Conservation (phyloP, 2,888 invertebrate species). For the Hyposoter dolosus region DNA sequence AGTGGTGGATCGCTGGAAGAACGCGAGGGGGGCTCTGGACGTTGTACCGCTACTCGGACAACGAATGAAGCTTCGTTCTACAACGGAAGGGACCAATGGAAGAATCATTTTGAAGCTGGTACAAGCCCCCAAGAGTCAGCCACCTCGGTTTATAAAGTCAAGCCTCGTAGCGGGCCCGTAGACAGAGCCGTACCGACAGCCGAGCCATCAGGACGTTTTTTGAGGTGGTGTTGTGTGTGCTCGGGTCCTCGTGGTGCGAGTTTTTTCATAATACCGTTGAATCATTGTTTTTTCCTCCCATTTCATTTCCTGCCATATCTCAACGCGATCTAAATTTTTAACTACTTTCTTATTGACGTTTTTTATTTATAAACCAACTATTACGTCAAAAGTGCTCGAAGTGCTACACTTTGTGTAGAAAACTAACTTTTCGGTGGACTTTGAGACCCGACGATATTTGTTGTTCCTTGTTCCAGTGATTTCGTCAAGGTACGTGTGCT, state of each 20-base stretch:
- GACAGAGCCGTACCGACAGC: constrained; percentile 84
- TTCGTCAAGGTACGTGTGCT: constrained; percentile 75
- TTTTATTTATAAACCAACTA: constrained; percentile 3
- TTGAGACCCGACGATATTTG: constrained; percentile 60
- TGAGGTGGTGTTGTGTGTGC: constrained; percentile 75
- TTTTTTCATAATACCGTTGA: constrained; percentile 26
- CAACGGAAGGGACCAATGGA: constrained; percentile 78
- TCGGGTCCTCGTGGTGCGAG: constrained; percentile 69
- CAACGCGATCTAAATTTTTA: background rate
- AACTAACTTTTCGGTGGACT: constrained; percentile 68
- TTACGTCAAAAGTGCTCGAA: constrained; percentile 50
- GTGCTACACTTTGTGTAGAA: constrained; percentile 60
- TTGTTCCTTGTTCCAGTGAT: constrained; percentile 72
- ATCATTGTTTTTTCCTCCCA: constrained; percentile 20
- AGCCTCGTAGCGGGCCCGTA: constrained; percentile 81
- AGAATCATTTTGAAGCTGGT: constrained; percentile 71
- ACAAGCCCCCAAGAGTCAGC: constrained; percentile 75
- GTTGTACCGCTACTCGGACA: constrained; percentile 71
- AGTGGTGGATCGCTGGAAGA: constrained; percentile 54
- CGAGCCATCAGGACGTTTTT: constrained; percentile 81
- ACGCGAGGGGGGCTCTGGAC: constrained; percentile 30
- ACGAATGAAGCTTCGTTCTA: constrained; percentile 74
- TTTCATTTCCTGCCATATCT: background rate
- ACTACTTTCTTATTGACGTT: background rate
- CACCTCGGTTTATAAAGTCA: constrained; percentile 84